Percentiles rank a stretch among this genome's conserved stretches.
phyloP scores from a whole-genome alignment of 2,797 vertebrate genomes.

The Todus mexicanus region DNA sequence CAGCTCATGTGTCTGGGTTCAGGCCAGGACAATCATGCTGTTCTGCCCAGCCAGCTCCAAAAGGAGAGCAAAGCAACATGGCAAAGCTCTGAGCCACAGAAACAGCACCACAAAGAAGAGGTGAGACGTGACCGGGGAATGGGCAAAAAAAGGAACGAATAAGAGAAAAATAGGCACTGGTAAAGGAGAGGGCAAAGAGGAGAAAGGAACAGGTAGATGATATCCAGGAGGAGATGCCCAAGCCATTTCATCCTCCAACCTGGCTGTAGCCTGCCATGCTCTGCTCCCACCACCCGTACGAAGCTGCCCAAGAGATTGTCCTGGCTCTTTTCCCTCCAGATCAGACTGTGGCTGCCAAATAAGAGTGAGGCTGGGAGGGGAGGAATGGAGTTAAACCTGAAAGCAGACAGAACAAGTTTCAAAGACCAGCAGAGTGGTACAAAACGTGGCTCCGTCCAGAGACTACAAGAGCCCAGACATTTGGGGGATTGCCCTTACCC shows the following conservation, averaged over 20 bases:
- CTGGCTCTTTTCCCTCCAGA: not conserved
- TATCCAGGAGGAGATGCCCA: not conserved
- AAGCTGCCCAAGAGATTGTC: not conserved
- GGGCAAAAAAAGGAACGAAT: not conserved
- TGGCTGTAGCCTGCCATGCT: not conserved
- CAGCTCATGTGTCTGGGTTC: rapidly evolving
- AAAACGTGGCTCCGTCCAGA: not conserved
- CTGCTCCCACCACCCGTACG: not conserved
- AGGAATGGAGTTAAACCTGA: not conserved
- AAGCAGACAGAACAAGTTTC: not conserved
- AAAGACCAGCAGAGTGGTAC: not conserved
- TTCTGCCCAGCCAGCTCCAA: not conserved
- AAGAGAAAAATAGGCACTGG: not conserved
- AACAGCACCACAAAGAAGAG: not conserved
- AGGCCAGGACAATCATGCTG: not conserved
- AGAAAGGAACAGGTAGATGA: not conserved
- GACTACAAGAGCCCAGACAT: not conserved
- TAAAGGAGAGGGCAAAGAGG: not conserved
- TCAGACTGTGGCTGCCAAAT: not conserved
- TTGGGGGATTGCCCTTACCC: not conserved
- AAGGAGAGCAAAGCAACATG: not conserved
- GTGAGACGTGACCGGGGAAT: not conserved
- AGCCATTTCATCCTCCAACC: not conserved
- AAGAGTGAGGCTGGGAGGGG: not conserved
- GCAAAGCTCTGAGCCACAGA: not conserved